Percentiles rank a stretch among this genome's conserved stretches.
Evolutionary conservation across 2,113 vertebrate species (phyloP).

Genomic region (Phalacrocorax brasilianus): DNA sequence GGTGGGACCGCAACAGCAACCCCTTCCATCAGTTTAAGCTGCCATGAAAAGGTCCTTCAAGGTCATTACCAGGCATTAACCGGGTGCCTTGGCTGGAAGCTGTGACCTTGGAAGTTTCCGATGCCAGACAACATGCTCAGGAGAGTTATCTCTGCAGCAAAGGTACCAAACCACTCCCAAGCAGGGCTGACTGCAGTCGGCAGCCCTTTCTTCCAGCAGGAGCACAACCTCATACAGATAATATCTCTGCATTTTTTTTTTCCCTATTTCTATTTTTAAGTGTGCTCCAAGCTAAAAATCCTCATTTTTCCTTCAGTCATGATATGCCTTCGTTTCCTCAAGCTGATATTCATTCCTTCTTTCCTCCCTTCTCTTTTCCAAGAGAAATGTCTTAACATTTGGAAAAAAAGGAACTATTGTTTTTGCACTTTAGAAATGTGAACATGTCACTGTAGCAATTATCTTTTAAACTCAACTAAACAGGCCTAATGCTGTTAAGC

Average conservation of each 20-base stretch:
- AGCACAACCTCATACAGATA: too few relatives aligned
- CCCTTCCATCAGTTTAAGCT: not conserved
- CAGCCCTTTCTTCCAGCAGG: too few relatives aligned
- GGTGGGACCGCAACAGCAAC: not conserved
- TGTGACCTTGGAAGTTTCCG: too few relatives aligned
- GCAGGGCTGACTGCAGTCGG: too few relatives aligned
- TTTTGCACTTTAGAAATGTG: conserved; percentile 24
- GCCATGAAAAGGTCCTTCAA: not conserved
- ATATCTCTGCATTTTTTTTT: too few relatives aligned
- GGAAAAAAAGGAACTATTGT: not conserved
- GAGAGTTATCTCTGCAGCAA: too few relatives aligned
- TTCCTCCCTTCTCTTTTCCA: not conserved
- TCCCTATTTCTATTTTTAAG: not conserved
- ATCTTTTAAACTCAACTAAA: conserved; percentile 33
- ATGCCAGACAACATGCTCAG: too few relatives aligned
- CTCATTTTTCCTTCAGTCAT: not conserved
- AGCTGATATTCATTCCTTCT: not conserved
- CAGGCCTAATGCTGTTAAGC: not conserved
- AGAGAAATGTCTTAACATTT: conserved; percentile 33
- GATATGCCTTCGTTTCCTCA: not conserved
- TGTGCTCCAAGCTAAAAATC: not conserved
- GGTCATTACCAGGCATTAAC: too few relatives aligned
- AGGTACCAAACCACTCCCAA: too few relatives aligned
- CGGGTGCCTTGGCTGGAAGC: too few relatives aligned
- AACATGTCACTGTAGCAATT: conserved; percentile 23